Percentiles rank a stretch among this genome's conserved stretches.
Evolutionary conservation across 2,113 vertebrate species (phyloP).

Genomic region (Nothobranchius kuhntae): DNA sequence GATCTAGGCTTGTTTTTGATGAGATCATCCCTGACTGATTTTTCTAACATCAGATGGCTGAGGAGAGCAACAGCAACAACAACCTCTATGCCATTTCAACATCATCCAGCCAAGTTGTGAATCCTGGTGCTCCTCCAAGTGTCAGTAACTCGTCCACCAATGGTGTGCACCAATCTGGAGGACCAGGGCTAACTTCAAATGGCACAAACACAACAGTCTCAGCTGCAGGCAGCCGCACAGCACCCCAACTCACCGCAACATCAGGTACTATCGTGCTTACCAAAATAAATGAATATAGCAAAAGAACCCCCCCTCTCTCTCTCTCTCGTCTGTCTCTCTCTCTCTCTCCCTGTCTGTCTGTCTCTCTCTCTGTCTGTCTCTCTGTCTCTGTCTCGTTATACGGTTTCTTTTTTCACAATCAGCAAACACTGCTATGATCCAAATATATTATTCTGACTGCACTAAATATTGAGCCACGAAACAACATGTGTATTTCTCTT

Average conservation of each 20-base stretch:
- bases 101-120: constrained; percentile 65
- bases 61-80: constrained; percentile 77
- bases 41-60: constrained; percentile 48
- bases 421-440: not conserved
- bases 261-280: constrained; percentile 73
- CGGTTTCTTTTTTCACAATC: not conserved
- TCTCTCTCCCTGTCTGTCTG: too few species aligned
- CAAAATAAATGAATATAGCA: too few species aligned
- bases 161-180: constrained; percentile 80
- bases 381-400: too few species aligned
- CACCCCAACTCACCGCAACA: constrained; percentile 84
- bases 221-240: constrained; percentile 77
- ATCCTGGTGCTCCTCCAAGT: constrained; percentile 44
- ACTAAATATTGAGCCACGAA: not conserved
- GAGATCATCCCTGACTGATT: too few species aligned
- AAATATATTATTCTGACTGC: not conserved
- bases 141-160: constrained; percentile 80
- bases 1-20: not conserved
- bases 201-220: constrained; percentile 78
- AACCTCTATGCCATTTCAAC: constrained; percentile 79
- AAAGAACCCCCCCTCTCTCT: too few species aligned
- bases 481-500: not conserved
- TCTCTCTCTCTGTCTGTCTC: too few species aligned
- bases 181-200: constrained; percentile 81
- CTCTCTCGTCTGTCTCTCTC: too few species aligned